Base-by-base conservation (phyloP, 1,140 invertebrate genomes). In the Drosophila pectinifera region DNA sequence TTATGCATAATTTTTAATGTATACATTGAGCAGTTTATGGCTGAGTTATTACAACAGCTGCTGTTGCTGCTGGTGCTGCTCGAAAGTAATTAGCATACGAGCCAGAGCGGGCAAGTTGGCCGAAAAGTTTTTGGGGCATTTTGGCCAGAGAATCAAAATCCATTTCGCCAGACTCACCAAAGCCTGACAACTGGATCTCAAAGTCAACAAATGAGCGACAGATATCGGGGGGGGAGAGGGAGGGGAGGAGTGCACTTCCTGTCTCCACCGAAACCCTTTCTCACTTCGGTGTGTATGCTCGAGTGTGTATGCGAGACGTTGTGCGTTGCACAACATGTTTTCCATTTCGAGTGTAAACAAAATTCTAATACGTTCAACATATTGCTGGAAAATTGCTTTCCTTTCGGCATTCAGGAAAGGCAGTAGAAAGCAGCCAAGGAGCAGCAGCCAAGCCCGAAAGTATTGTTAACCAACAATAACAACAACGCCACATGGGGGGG, bases 1-100 rank as follows among this genome's bases (percentile, higher is more conserved):
- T 88, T 88, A 89, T 88, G 83, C 83, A 88, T 88, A 84, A 88
- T 88, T 88, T 88, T 89, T 89, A 86, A 84, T 89, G 84, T 86
- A 86, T 86, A 86, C 80, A 86, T 86, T 89, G 83, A 89, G 84
- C 80, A 88, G 80, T 88, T 89, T 89, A 89, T 88, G 84, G 84
- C 84, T 84, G 84, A 88, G 80, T 89, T 88, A 89, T 83, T 89
- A 88, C 84, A 83, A 73, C 84, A 88, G 80, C 84, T 89, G 84
- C 79, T 88, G 76, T 24, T 61, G 80, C 84, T 89, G 84, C 78
- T 85, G 73, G 28, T 62, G 48, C 54, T 59, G 46, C 39, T 75
- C 20, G 28, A 80, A 89, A 84, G 84, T 80, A 89, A 88, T 88
- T 88, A 89, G 80, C 84, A 88, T 89, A 83, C 74, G 39, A 57